Evolutionary conservation across 2,113 vertebrate species (phyloP).

Genomic region (Oenanthe oenanthe): DNA sequence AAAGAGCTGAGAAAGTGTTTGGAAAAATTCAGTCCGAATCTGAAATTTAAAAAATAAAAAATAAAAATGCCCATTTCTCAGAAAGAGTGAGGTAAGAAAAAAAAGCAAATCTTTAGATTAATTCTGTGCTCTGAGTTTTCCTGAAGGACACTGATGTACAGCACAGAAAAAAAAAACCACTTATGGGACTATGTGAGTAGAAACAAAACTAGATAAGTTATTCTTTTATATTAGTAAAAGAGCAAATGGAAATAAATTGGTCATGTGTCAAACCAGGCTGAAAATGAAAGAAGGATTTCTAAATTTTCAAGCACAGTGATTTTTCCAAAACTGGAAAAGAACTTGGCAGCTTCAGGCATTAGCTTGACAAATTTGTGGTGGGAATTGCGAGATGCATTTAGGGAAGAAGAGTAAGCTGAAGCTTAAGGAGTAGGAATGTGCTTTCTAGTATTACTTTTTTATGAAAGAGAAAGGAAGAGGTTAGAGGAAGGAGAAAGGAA

Average conservation of each 20-base stretch:
- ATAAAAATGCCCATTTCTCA: not conserved
- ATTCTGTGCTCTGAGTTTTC: not conserved
- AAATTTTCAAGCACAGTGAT: not conserved
- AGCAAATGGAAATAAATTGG: not conserved
- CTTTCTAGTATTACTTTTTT: not conserved
- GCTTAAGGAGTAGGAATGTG: not conserved
- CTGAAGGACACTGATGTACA: not conserved
- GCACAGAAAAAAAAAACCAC: not conserved
- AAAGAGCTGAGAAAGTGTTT: not conserved
- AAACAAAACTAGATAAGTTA: not conserved
- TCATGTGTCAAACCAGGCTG: not conserved
- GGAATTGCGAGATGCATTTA: not conserved
- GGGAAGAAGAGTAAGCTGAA: not conserved
- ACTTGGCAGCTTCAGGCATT: not conserved
- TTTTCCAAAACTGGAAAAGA: not conserved
- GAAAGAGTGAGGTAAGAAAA: not conserved
- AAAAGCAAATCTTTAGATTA: not conserved
- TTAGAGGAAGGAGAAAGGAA: not conserved
- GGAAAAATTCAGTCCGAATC: not conserved
- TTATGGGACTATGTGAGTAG: not conserved
- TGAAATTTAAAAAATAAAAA: not conserved
- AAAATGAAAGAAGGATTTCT: not conserved
- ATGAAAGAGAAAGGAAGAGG: not conserved
- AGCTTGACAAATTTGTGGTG: not conserved
- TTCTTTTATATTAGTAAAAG: not conserved